Percentiles rank a stretch among this genome's conserved stretches.
Conservation (phyloP, 2,797 vertebrate genomes). For the Ceryle rudis region DNA sequence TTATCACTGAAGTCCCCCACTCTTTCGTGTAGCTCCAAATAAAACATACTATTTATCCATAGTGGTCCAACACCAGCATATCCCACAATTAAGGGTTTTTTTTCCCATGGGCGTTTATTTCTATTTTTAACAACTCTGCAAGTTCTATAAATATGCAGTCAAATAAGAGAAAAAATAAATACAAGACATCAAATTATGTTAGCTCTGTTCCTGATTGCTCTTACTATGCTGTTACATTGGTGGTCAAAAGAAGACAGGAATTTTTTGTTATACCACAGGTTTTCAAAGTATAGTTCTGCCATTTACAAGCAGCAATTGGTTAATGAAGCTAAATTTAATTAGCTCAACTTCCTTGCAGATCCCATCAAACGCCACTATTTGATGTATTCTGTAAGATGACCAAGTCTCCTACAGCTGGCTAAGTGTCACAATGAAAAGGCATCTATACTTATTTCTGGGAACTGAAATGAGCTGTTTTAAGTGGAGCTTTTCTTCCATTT, state of each 20-base stretch:
- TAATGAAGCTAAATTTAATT: conserved; percentile 82
- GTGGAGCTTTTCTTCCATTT: conserved; percentile 82
- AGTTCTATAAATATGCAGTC: background rate
- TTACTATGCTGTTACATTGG: conserved; percentile 31
- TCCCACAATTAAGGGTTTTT: background rate
- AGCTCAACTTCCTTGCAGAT: conserved; percentile 72
- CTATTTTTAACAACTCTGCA: conserved; percentile 29
- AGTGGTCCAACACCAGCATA: background rate
- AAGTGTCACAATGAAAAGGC: conserved; percentile 80
- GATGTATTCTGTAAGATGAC: conserved; percentile 72
- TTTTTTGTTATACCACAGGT: conserved; percentile 60
- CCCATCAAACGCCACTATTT: conserved; percentile 76
- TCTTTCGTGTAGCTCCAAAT: background rate
- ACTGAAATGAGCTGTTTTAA: conserved; percentile 82
- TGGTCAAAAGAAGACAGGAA: conserved; percentile 49
- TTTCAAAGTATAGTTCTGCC: conserved; percentile 74
- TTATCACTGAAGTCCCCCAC: background rate
- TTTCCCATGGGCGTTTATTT: background rate
- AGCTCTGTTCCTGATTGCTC: conserved; percentile 31
- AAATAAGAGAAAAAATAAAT: background rate
- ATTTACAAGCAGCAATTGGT: conserved; percentile 77
- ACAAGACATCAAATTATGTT: conserved; percentile 23
- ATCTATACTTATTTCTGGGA: conserved; percentile 78
- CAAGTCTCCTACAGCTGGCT: conserved; percentile 75
- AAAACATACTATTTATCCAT: background rate